Percentiles rank a stretch among this genome's conserved stretches.
Evolutionary conservation across 1,140 invertebrate genomes (phyloP).

Genomic region (Agrypnia vestita): DNA sequence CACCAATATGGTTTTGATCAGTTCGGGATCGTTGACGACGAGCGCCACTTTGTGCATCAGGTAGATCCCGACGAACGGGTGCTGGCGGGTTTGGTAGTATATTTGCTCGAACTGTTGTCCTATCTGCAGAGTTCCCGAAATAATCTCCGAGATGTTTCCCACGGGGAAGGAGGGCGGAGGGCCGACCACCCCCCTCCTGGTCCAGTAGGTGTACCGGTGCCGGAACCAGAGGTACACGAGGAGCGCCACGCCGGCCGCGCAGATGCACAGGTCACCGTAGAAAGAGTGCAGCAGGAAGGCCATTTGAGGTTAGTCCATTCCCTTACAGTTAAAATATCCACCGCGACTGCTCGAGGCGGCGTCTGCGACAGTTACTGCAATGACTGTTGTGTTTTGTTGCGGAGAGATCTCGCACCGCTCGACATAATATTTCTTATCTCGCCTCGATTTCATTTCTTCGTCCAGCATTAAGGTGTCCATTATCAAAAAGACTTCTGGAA

Average conservation of each 20-base stretch:
- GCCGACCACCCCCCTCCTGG: constrained; percentile 64
- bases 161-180: constrained; percentile 68
- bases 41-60: constrained; percentile 67
- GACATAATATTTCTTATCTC: too few species aligned
- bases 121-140: constrained; percentile 66
- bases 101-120: constrained; percentile 65
- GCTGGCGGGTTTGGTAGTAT: constrained; percentile 66
- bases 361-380: too few species aligned
- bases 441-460: too few species aligned
- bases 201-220: constrained; percentile 69
- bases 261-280: constrained; percentile 33
- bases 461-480: too few species aligned
- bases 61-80: constrained; percentile 69
- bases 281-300: constrained; percentile 25
- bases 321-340: too few species aligned
- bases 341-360: too few species aligned
- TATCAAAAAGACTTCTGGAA: too few species aligned
- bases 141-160: constrained; percentile 70
- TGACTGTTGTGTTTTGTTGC: too few species aligned
- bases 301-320: constrained; percentile 17
- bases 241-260: constrained; percentile 15
- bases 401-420: too few species aligned
- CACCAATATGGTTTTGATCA: constrained; percentile 71
- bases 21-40: constrained; percentile 71
- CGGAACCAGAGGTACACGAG: constrained; percentile 65